Evolutionary conservation across 2,888 invertebrate genomes (phyloP).

Genomic region (Tenthredo scrophulariae): DNA sequence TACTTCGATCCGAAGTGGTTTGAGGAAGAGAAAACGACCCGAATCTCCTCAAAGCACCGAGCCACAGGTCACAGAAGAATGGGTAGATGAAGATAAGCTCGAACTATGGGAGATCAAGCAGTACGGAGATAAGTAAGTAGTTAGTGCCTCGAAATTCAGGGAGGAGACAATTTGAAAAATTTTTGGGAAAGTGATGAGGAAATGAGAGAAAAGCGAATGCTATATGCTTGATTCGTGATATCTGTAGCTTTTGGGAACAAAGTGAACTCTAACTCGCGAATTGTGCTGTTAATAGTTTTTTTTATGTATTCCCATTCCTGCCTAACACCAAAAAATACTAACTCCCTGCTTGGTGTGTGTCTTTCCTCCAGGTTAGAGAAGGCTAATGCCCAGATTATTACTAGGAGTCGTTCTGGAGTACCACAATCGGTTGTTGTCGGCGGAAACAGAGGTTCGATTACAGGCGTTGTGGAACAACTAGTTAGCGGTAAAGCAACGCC

Average conservation of each 20-base stretch:
- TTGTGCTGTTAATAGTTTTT: background rate
- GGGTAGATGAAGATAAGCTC: conserved; percentile 97
- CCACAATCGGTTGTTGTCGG: conserved; percentile 81
- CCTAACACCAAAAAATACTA: conserved; percentile 73
- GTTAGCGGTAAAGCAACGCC: conserved; percentile 83
- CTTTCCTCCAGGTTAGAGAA: conserved; percentile 82
- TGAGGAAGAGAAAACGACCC: conserved; percentile 94
- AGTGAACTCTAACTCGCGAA: conserved; percentile 43
- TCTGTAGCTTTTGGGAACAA: background rate
- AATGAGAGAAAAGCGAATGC: background rate
- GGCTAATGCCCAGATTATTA: conserved; percentile 87
- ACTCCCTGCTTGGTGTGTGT: conserved; percentile 72
- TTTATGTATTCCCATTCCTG: conserved; percentile 64
- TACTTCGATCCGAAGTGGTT: conserved; percentile 95
- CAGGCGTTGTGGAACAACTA: conserved; percentile 69
- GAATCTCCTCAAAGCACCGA: conserved; percentile 97
- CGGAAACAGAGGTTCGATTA: conserved; percentile 70
- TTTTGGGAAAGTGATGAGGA: conserved; percentile 12
- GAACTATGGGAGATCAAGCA: conserved; percentile 98
- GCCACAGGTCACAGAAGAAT: conserved; percentile 96
- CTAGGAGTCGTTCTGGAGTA: conserved; percentile 89
- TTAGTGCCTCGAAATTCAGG: background rate
- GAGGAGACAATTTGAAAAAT: background rate
- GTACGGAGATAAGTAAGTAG: conserved; percentile 89
- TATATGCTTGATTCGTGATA: background rate